Conservation (phyloP, 1,140 invertebrate species). For the Neocloeon triangulifer region DNA sequence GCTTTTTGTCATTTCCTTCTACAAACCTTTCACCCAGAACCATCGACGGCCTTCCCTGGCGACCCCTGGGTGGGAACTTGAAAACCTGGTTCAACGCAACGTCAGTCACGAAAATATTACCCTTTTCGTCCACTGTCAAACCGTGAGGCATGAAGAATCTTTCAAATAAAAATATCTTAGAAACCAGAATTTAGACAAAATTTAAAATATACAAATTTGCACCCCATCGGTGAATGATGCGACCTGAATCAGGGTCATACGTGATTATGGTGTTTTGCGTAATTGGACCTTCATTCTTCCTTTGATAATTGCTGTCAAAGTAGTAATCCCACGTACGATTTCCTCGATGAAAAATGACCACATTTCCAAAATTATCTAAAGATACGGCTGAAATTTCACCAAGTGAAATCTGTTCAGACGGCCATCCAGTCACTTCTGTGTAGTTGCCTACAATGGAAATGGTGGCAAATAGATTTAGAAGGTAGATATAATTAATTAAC, state of each 20-base stretch:
- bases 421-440: too few species aligned
- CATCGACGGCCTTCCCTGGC: slow-evolving; percentile 12
- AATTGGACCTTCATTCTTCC: slow-evolving; percentile 46
- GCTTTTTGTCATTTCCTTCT: slow-evolving; percentile 50
- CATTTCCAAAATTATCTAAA: too few species aligned
- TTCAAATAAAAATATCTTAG: too few species aligned
- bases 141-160: slow-evolving; percentile 90
- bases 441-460: too few species aligned
- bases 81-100: slow-evolving; percentile 83
- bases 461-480: too few species aligned
- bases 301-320: slow-evolving; percentile 40
- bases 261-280: slow-evolving; percentile 55
- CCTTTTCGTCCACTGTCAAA: slow-evolving; percentile 55
- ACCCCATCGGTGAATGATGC: slow-evolving; percentile 56
- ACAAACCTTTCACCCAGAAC: slow-evolving; percentile 30
- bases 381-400: too few species aligned
- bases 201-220: too few species aligned
- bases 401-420: too few species aligned
- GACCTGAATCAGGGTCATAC: slow-evolving; percentile 46
- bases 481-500: too few species aligned
- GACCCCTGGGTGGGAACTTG: slow-evolving; percentile 31
- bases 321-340: too few species aligned
- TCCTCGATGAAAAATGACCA: too few species aligned
- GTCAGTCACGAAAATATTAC: slow-evolving; percentile 82
- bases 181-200: too few species aligned